These are phyloP conservation scores for Pyxicephalus adspersus DNA, from an alignment of 2,113 vertebrate species.

Conservation along the genomic window DNA sequence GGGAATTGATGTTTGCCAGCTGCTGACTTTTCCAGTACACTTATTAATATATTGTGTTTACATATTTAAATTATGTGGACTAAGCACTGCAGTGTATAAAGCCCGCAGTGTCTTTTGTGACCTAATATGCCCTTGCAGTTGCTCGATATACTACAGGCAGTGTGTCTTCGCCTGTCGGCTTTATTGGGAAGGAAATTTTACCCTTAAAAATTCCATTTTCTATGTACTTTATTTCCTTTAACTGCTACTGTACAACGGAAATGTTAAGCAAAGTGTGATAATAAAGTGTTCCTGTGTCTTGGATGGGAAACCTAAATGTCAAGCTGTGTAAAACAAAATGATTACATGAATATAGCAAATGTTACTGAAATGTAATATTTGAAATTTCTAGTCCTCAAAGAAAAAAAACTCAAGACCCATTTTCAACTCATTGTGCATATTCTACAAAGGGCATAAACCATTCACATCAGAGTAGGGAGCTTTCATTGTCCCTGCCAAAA, in stretches of 20 bases:
- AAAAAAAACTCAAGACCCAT: no score
- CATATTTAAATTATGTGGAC: slow-evolving; percentile 34
- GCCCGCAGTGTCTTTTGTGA: slow-evolving; percentile 4
- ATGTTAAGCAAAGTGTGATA: slow-evolving; percentile 9
- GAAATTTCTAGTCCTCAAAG: no score
- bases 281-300: neutral
- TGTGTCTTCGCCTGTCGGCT: neutral
- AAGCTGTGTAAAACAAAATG: no score
- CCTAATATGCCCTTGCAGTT: slow-evolving; percentile 28
- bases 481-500: no score
- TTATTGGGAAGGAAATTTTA: neutral
- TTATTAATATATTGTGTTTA: slow-evolving; percentile 29
- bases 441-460: no score
- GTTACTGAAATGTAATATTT: no score
- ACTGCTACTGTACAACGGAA: neutral
- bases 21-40: slow-evolving; percentile 15
- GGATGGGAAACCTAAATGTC: neutral
- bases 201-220: slow-evolving; percentile 23
- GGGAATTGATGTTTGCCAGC: neutral
- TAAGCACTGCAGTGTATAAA: slow-evolving; percentile 14
- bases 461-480: no score
- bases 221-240: neutral
- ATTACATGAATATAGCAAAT: no score
- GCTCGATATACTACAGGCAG: neutral
- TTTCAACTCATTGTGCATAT: no score